Conservation (phyloP, 2,797 vertebrate genomes). For the Lepilemur ruficaudatus region DNA sequence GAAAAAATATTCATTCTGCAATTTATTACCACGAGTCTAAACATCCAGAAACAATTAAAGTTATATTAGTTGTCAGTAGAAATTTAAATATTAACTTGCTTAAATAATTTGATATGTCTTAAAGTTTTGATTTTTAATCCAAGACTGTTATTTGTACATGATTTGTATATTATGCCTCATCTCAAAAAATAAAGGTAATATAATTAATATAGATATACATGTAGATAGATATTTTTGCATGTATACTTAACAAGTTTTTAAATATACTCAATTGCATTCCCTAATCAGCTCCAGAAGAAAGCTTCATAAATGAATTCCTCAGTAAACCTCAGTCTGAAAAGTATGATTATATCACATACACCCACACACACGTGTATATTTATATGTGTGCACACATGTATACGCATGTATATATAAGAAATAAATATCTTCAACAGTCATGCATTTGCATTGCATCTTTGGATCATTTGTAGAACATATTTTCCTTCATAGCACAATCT, state of each 20-base stretch:
- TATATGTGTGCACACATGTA: not conserved
- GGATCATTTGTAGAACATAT: not conserved
- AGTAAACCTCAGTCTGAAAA: not conserved
- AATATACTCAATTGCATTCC: not conserved
- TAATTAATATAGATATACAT: not conserved
- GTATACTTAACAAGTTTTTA: not conserved
- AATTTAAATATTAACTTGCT: not conserved
- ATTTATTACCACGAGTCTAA: not conserved
- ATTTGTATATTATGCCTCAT: not conserved
- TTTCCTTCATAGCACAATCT: not conserved
- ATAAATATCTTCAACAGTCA: not conserved
- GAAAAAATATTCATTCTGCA: not conserved
- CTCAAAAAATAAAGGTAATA: not conserved
- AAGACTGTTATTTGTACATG: not conserved
- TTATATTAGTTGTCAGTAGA: not conserved
- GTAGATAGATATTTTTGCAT: not conserved
- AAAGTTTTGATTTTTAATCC: not conserved
- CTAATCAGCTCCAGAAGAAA: not conserved
- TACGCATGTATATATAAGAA: not conserved
- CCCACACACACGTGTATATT: not conserved
- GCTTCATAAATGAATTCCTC: not conserved
- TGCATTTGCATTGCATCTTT: not conserved
- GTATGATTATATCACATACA: not conserved
- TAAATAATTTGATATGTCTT: not conserved
- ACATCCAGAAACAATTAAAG: not conserved